A percentile compares a stretch with the other conserved stretches of the same genome.
phyloP scores from a whole-genome alignment of 2,888 invertebrate genomes.

The Tipula confusa region DNA sequence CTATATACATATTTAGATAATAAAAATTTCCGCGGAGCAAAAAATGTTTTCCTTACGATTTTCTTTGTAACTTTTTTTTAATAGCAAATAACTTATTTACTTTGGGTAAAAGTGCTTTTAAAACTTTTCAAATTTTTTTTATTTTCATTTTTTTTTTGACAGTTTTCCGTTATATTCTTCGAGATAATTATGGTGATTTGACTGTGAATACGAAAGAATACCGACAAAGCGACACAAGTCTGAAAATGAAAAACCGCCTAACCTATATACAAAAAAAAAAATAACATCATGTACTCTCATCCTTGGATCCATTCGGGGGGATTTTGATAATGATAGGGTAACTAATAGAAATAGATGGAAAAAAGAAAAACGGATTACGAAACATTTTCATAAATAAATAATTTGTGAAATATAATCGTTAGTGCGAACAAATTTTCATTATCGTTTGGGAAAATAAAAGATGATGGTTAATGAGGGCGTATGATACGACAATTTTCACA shows the following conservation, averaged over 20 bases:
- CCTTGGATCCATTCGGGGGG: background rate
- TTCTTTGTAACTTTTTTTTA: background rate
- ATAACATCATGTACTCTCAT: background rate
- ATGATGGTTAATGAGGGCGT: background rate
- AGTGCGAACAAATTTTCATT: background rate
- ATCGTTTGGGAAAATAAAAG: background rate
- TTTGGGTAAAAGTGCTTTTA: conserved; percentile 30
- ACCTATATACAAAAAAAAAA: background rate
- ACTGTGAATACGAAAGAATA: background rate
- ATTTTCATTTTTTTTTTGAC: background rate
- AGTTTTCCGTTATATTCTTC: no score
- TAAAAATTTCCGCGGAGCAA: background rate
- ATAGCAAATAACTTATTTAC: conserved; percentile 25
- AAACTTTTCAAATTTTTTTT: background rate
- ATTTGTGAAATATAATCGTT: conserved; percentile 12
- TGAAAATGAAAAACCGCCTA: background rate
- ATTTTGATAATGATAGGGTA: background rate
- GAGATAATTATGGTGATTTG: background rate
- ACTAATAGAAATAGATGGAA: background rate
- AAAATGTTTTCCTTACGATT: conserved; percentile 21
- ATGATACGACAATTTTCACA: background rate
- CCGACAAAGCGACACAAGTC: background rate
- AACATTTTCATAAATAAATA: background rate
- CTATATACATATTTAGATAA: no score
- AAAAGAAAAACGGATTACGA: background rate